Evolutionary conservation across 2,797 vertebrate genomes (phyloP).

Genomic region (Micromesistius poutassou): DNA sequence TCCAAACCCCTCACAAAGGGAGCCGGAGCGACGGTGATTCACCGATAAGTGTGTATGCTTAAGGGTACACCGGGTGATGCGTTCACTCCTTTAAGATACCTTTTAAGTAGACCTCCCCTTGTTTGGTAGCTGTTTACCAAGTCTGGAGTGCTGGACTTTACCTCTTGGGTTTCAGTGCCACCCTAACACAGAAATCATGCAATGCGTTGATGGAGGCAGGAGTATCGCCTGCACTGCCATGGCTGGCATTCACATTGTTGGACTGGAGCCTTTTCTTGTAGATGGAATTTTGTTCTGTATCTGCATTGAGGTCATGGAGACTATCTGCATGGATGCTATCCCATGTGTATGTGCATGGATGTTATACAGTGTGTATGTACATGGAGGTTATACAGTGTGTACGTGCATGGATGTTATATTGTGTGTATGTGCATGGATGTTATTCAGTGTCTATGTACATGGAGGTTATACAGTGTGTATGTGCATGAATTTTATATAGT

Average conservation of each 20-base stretch:
- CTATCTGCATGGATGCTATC: not conserved
- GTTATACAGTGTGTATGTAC: too few species aligned
- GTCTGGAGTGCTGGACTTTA: too few species aligned
- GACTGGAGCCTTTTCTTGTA: not conserved
- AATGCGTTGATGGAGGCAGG: not conserved
- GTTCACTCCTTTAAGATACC: not conserved
- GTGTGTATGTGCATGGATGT: too few species aligned
- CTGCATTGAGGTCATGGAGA: not conserved
- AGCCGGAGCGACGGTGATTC: not conserved
- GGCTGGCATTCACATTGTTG: not conserved
- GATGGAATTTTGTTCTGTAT: not conserved
- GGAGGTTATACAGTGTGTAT: too few species aligned
- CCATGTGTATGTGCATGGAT: not conserved
- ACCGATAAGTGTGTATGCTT: not conserved
- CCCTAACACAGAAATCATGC: too few species aligned
- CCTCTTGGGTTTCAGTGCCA: too few species aligned
- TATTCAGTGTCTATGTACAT: not conserved
- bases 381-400: too few species aligned
- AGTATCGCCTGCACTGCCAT: not conserved
- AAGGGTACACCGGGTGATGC: not conserved
- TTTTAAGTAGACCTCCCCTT: not conserved
- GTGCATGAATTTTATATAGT: not conserved
- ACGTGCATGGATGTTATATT: too few species aligned
- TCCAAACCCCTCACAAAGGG: not conserved
- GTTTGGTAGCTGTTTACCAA: too few species aligned